phyloP scores from a whole-genome alignment of 2,113 vertebrate species.

The Halichoerus grypus region DNA sequence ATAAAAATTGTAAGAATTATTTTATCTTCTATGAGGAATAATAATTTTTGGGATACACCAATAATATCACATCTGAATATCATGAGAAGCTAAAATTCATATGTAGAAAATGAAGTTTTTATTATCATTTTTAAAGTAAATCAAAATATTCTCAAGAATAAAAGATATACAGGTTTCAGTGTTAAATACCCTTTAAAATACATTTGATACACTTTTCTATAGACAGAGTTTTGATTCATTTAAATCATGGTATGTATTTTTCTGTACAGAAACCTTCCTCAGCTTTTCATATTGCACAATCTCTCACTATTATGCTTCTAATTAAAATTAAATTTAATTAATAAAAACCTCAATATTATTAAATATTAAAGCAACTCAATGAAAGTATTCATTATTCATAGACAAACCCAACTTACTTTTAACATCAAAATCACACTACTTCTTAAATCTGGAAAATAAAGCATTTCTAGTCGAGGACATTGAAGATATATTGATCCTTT shows the following conservation, averaged over 20 bases:
- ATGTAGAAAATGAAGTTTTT: neutral
- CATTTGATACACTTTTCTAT: neutral
- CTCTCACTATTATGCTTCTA: neutral
- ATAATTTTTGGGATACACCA: neutral
- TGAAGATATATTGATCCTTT: neutral
- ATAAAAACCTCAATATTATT: neutral
- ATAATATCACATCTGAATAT: neutral
- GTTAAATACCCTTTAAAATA: neutral
- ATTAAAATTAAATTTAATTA: neutral
- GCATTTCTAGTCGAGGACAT: neutral
- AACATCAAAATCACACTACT: neutral
- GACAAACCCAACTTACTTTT: neutral
- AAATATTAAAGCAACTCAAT: neutral
- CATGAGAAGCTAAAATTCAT: neutral
- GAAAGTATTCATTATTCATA: neutral
- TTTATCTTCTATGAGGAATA: conserved; percentile 3
- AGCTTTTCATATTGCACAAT: neutral
- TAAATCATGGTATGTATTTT: neutral
- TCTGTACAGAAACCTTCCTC: neutral
- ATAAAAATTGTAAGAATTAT: neutral
- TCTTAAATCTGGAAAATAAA: neutral
- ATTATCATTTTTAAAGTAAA: neutral
- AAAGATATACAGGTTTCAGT: neutral
- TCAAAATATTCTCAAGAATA: neutral
- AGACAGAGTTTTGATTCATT: neutral